These are phyloP conservation scores for Dendropsophus ebraccatus DNA, from an alignment of 2,113 vertebrate species.

Conservation along the genomic window DNA sequence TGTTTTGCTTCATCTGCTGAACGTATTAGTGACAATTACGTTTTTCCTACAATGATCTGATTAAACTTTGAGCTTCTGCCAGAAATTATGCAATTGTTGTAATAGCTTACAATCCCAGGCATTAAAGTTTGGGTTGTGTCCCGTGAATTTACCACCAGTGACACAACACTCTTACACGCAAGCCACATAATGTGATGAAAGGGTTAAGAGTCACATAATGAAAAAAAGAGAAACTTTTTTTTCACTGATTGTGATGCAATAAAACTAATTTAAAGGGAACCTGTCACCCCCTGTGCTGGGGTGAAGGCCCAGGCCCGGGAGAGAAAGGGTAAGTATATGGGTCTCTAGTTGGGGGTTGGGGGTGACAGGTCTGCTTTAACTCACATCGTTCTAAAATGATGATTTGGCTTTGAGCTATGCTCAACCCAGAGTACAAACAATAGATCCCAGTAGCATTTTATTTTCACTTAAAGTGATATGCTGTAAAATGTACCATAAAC, in stretches of 20 bases:
- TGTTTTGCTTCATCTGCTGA: not conserved
- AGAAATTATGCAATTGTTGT: not conserved
- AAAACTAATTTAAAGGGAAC: not conserved
- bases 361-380: not conserved
- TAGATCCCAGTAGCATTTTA: too few relatives aligned
- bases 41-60: not conserved
- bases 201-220: not conserved
- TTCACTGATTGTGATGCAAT: not conserved
- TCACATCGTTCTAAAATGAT: too few relatives aligned
- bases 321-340: too few relatives aligned
- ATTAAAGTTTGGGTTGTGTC: not conserved
- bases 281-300: too few relatives aligned
- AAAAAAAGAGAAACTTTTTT: not conserved
- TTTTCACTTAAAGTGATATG: too few relatives aligned
- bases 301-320: too few relatives aligned
- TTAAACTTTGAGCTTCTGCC: not conserved
- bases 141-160: not conserved
- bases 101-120: not conserved
- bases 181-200: not conserved
- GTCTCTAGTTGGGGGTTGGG: too few relatives aligned
- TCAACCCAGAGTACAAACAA: not conserved
- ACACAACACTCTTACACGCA: not conserved
- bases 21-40: not conserved
- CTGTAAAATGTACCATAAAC: too few relatives aligned
- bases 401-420: not conserved